These are phyloP conservation scores for Lophotis ruficrista DNA, from an alignment of 2,113 vertebrate species.

Conservation along the genomic window DNA sequence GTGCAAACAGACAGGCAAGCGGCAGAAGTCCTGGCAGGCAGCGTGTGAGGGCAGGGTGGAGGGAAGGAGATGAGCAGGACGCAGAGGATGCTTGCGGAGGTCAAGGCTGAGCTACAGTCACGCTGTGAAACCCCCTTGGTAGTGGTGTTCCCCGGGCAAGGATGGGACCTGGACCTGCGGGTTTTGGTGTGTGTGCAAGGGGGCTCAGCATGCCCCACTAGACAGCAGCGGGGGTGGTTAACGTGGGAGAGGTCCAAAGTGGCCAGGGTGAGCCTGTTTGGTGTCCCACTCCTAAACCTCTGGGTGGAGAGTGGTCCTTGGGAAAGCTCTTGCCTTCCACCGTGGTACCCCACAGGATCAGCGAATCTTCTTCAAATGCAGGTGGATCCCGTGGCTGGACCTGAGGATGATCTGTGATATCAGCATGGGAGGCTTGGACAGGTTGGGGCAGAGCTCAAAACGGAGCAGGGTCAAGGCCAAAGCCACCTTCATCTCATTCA, in stretches of 20 bases:
- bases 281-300: background rate
- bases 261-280: background rate
- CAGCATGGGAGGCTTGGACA: constrained; percentile 5
- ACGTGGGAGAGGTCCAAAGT: background rate
- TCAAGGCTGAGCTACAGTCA: background rate
- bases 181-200: background rate
- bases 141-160: background rate
- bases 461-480: constrained; percentile 22
- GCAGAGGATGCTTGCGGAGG: fast-evolving
- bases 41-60: fast-evolving
- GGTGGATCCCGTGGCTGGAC: constrained; percentile 71
- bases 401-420: constrained; percentile 67
- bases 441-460: constrained; percentile 62
- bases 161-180: background rate
- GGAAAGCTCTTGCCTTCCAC: background rate
- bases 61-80: background rate
- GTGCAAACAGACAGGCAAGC: background rate
- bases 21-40: background rate
- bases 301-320: background rate
- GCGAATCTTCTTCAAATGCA: background rate
- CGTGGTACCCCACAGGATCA: background rate
- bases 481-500: constrained; percentile 86
- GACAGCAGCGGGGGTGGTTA: too few species aligned
- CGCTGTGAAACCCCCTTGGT: background rate
- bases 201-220: fast-evolving